phyloP scores from a whole-genome alignment of 2,888 invertebrate genomes.

The Drosophila neonasuta region DNA sequence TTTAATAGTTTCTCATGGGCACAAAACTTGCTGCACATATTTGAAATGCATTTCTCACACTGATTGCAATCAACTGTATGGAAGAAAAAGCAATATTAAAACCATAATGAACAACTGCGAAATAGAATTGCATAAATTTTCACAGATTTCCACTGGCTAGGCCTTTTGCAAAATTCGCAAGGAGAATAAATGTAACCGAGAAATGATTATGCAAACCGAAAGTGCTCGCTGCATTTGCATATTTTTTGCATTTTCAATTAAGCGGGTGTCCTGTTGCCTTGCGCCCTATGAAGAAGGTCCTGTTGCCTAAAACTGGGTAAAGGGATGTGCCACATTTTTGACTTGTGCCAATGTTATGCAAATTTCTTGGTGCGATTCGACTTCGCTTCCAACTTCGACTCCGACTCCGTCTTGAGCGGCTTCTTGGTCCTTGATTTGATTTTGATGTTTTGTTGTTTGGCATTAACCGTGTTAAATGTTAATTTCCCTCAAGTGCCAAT shows the following conservation, averaged over 20 bases:
- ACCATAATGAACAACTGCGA: slow-evolving; percentile 42
- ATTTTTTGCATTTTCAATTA: slow-evolving; percentile 66
- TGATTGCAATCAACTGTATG: slow-evolving; percentile 56
- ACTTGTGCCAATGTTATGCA: slow-evolving; percentile 76
- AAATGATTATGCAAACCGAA: slow-evolving; percentile 54
- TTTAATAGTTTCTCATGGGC: slow-evolving; percentile 1
- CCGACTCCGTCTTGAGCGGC: slow-evolving; percentile 14
- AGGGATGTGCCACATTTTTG: slow-evolving; percentile 57
- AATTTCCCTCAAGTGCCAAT: slow-evolving; percentile 69
- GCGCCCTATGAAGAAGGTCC: slow-evolving; percentile 6
- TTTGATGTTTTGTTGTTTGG: slow-evolving; percentile 67
- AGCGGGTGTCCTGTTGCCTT: slow-evolving; percentile 35
- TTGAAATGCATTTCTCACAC: slow-evolving; percentile 56
- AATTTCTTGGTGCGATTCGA: slow-evolving; percentile 44
- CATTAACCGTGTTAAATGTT: slow-evolving; percentile 73
- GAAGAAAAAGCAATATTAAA: slow-evolving; percentile 15
- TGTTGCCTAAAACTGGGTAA: neutral
- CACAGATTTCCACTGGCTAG: slow-evolving; percentile 23
- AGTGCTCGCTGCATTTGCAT: slow-evolving; percentile 50
- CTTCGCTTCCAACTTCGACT: slow-evolving; percentile 9
- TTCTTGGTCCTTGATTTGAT: slow-evolving; percentile 43
- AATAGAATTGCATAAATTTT: slow-evolving; percentile 63
- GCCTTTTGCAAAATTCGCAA: slow-evolving; percentile 30
- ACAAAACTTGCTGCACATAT: neutral
- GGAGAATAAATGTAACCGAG: slow-evolving; percentile 45